phyloP scores from a whole-genome alignment of 1,140 invertebrate genomes.

The Drosophila teissieri region DNA sequence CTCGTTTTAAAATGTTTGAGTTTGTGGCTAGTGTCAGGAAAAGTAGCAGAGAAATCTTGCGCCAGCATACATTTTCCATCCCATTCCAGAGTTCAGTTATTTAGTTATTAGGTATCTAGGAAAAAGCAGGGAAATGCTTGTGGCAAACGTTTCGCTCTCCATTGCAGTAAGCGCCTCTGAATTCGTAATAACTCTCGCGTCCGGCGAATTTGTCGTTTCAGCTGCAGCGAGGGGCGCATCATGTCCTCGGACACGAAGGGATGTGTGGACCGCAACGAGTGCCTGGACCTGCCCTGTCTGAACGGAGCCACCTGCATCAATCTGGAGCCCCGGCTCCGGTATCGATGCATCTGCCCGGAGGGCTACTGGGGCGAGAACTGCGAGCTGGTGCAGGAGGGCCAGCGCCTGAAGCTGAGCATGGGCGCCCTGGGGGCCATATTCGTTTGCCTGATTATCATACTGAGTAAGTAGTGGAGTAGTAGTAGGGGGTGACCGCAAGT shows the following conservation, averaged over 20 bases:
- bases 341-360: constrained; percentile 86
- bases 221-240: constrained; percentile 87
- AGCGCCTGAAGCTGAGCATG: constrained; percentile 87
- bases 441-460: constrained; percentile 87
- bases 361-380: constrained; percentile 89
- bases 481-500: neutral
- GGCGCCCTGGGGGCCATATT: constrained; percentile 88
- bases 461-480: constrained; percentile 87
- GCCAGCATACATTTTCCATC: too few relatives aligned
- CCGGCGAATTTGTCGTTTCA: constrained; percentile 52
- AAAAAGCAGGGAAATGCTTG: too few relatives aligned
- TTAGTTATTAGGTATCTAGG: too few relatives aligned
- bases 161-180: constrained; percentile 23
- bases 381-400: constrained; percentile 87
- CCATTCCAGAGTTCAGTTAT: too few relatives aligned
- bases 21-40: too few relatives aligned
- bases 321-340: constrained; percentile 86
- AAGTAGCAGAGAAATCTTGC: too few relatives aligned
- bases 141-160: constrained; percentile 9
- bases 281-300: constrained; percentile 87
- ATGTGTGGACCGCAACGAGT: constrained; percentile 88
- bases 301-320: constrained; percentile 87
- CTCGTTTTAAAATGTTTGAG: too few relatives aligned
- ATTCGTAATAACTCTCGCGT: constrained; percentile 23
- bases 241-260: constrained; percentile 87